Percentiles rank a stretch among this genome's conserved stretches.
phyloP scores from a whole-genome alignment of 1,140 invertebrate genomes.

The Anastrepha obliqua region DNA sequence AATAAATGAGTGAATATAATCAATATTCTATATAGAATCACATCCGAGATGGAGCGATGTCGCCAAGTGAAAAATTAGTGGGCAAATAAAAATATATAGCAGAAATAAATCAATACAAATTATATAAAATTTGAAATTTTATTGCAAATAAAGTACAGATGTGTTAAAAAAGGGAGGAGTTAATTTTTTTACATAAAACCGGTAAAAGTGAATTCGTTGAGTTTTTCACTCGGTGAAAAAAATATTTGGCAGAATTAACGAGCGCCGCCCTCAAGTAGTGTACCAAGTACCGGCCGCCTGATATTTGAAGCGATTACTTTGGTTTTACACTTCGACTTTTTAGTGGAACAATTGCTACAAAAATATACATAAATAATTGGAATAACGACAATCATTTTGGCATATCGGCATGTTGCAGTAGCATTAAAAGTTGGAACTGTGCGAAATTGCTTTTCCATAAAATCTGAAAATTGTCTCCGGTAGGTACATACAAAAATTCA shows the following conservation, averaged over 20 bases:
- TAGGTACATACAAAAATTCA: slow-evolving; percentile 73
- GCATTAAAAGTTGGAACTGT: slow-evolving; percentile 57
- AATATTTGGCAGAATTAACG: background rate
- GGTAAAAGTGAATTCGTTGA: background rate
- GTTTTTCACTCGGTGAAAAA: background rate
- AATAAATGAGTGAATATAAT: background rate
- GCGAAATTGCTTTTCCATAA: slow-evolving; percentile 38
- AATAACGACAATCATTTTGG: slow-evolving; percentile 9
- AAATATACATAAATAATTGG: slow-evolving; percentile 24
- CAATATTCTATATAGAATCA: background rate
- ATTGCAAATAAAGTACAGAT: no score
- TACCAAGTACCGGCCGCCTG: background rate
- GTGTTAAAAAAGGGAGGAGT: no score
- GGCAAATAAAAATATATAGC: background rate
- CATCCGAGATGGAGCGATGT: background rate
- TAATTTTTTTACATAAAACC: background rate
- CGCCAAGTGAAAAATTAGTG: background rate
- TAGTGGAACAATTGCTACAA: background rate
- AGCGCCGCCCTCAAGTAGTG: slow-evolving; percentile 47
- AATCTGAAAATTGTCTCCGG: slow-evolving; percentile 66
- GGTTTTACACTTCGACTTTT: background rate
- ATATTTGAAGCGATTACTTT: background rate
- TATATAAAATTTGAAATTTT: background rate
- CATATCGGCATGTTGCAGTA: background rate
- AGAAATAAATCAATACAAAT: background rate